phyloP scores from a whole-genome alignment of 1,140 invertebrate genomes.

The Bombus soroeensis region DNA sequence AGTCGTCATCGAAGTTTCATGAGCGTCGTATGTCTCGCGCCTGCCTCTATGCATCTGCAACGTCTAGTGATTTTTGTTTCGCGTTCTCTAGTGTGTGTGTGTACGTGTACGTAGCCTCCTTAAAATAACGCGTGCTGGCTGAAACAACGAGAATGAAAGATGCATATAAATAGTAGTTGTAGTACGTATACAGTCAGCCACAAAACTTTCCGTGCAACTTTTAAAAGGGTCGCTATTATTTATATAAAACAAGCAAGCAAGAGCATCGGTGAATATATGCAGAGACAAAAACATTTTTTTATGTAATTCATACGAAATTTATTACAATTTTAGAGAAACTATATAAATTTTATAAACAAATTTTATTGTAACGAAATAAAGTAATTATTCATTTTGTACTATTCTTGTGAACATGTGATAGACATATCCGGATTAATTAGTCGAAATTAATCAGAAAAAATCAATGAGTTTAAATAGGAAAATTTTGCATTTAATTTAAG shows the following conservation, averaged over 20 bases:
- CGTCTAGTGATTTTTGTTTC: background rate
- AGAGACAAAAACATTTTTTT: background rate
- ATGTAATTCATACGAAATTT: too few relatives aligned
- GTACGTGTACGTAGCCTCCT: background rate
- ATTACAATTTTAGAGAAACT: too few relatives aligned
- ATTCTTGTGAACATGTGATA: too few relatives aligned
- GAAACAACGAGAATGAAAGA: background rate
- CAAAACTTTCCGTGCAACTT: background rate
- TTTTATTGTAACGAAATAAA: too few relatives aligned
- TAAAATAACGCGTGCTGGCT: background rate
- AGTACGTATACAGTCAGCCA: background rate
- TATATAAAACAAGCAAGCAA: background rate
- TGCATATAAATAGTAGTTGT: background rate
- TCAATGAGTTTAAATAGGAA: too few relatives aligned
- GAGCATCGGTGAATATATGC: background rate
- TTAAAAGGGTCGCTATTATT: background rate
- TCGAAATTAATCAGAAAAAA: too few relatives aligned
- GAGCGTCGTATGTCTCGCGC: background rate
- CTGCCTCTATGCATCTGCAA: background rate
- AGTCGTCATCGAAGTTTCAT: conserved; percentile 23
- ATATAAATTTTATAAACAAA: too few relatives aligned
- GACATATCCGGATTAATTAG: too few relatives aligned
- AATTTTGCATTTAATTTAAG: too few relatives aligned
- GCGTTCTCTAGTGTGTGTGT: too few relatives aligned
- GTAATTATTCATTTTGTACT: too few relatives aligned